Conservation (phyloP, 1,140 invertebrate genomes). For the Procambarus clarkii region DNA sequence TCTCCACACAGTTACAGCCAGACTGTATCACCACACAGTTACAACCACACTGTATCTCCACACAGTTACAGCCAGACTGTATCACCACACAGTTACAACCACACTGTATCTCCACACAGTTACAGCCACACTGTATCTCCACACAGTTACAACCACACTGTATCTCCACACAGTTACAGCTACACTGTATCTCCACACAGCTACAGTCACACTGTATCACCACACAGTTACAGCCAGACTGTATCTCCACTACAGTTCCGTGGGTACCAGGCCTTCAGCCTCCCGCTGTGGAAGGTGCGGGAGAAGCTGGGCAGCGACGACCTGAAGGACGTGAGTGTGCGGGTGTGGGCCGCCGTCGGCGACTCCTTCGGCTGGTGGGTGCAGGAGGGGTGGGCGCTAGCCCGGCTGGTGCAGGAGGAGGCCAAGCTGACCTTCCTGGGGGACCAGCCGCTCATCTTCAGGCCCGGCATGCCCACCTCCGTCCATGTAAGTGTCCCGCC, state of each 20-base stretch:
- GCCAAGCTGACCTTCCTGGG: slow-evolving; percentile 83
- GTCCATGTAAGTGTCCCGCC: slow-evolving; percentile 76
- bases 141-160: no score
- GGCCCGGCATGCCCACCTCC: slow-evolving; percentile 79
- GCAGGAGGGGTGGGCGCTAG: slow-evolving; percentile 88
- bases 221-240: no score
- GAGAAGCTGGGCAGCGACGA: slow-evolving; percentile 73
- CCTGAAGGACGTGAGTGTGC: slow-evolving; percentile 58
- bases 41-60: no score
- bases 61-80: no score
- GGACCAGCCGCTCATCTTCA: slow-evolving; percentile 78
- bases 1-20: no score
- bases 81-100: no score
- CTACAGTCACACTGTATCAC: no score
- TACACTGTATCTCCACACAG: no score
- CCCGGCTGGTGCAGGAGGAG: slow-evolving; percentile 90
- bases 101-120: no score
- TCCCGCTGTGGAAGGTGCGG: slow-evolving; percentile 71
- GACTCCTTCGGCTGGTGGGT: slow-evolving; percentile 86
- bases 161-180: no score
- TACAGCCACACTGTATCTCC: no score
- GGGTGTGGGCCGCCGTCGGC: slow-evolving; percentile 69
- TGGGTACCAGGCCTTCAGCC: slow-evolving; percentile 73
- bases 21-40: no score
- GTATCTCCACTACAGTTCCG: slow-evolving; percentile 70